These are phyloP conservation scores for Microchrysa polita DNA, from an alignment of 2,888 invertebrate genomes.

Conservation along the genomic window DNA sequence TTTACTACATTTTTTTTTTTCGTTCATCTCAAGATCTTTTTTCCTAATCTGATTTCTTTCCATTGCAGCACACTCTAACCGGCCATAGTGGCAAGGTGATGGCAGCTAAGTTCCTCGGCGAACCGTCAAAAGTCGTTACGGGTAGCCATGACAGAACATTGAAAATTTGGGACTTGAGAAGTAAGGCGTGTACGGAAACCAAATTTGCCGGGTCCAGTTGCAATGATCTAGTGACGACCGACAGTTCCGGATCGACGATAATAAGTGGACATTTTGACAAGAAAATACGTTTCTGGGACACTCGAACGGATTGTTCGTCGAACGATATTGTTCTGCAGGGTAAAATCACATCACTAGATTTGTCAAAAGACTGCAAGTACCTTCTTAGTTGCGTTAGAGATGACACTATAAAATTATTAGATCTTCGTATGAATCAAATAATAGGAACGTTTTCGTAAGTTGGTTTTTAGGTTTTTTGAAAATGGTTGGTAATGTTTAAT, in stretches of 20 bases:
- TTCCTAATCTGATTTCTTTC: too few relatives aligned
- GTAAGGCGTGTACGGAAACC: constrained; percentile 90
- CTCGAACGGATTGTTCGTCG: constrained; percentile 83
- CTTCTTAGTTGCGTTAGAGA: constrained; percentile 93
- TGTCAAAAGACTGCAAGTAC: constrained; percentile 90
- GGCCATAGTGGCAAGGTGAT: constrained; percentile 95
- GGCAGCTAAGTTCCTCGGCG: constrained; percentile 95
- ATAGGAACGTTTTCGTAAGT: constrained; percentile 88
- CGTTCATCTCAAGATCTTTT: too few relatives aligned
- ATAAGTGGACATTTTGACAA: constrained; percentile 99
- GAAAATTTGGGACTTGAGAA: constrained; percentile 97
- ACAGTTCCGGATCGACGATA: constrained; percentile 86
- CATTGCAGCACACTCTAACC: constrained; percentile 62
- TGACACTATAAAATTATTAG: constrained; percentile 93
- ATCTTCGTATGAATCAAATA: constrained; percentile 93
- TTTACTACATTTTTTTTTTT: too few relatives aligned
- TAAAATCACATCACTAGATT: constrained; percentile 93
- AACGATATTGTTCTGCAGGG: constrained; percentile 91
- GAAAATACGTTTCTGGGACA: constrained; percentile 97
- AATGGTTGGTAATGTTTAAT: background rate
- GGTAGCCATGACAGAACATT: constrained; percentile 98
- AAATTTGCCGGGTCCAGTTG: constrained; percentile 97
- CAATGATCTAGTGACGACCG: constrained; percentile 93
- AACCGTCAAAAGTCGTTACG: constrained; percentile 91
- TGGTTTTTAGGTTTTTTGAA: background rate